A percentile compares a stretch with the other conserved stretches of the same genome.
Evolutionary conservation across 2,888 invertebrate genomes (phyloP).

Genomic region (Aquatica leii): DNA sequence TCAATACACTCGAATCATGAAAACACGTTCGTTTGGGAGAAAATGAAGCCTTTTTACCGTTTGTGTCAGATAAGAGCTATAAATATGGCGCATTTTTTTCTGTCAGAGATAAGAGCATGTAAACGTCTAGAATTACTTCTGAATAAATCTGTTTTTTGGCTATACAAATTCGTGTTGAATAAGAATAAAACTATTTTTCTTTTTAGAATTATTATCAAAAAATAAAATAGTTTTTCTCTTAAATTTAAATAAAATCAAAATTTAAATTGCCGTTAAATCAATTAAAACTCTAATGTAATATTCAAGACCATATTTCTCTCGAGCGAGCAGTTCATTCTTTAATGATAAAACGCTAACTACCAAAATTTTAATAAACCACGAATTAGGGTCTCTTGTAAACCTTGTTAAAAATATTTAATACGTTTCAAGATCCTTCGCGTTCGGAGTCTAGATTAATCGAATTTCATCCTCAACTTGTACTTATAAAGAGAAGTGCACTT

Average conservation of each 20-base stretch:
- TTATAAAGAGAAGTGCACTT: slow-evolving; percentile 25
- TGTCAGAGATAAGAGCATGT: slow-evolving; percentile 14
- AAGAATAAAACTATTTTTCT: too few species aligned
- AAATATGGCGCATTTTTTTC: slow-evolving; percentile 23
- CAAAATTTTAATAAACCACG: slow-evolving; percentile 24
- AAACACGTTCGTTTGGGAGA: slow-evolving; percentile 32
- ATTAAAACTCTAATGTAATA: background rate
- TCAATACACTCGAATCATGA: slow-evolving; percentile 35
- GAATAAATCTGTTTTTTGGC: slow-evolving; percentile 18
- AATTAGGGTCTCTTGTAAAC: slow-evolving; percentile 1
- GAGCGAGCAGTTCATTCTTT: slow-evolving; percentile 3
- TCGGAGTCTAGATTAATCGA: background rate
- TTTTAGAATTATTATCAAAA: too few species aligned
- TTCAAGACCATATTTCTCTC: slow-evolving; percentile 7
- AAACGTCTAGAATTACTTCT: slow-evolving; percentile 16
- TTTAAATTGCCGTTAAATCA: background rate
- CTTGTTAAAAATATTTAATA: slow-evolving; percentile 6
- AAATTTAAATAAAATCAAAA: too few species aligned
- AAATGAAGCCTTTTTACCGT: slow-evolving; percentile 28
- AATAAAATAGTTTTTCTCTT: background rate
- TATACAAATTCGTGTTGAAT: slow-evolving; percentile 4
- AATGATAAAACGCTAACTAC: slow-evolving; percentile 15
- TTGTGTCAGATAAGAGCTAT: slow-evolving; percentile 28
- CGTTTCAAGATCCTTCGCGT: background rate
- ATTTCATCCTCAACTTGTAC: slow-evolving; percentile 21